phyloP scores from a whole-genome alignment of 1,140 invertebrate species.

The Chymomyza costata region DNA sequence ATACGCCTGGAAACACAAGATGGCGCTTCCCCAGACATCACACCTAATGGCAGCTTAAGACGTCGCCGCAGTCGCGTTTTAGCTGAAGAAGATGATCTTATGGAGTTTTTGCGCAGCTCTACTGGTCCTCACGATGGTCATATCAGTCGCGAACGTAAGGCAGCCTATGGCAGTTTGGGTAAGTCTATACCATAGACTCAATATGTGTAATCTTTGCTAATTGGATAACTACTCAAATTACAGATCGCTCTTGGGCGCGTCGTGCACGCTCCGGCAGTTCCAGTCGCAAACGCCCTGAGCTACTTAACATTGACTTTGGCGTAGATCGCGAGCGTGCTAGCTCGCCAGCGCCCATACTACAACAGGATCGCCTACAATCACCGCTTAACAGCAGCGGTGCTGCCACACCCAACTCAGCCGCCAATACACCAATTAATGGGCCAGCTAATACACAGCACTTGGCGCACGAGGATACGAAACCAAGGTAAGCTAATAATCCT shows the following conservation, averaged over 20 bases:
- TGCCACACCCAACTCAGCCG: constrained; percentile 44
- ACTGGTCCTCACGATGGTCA: constrained; percentile 80
- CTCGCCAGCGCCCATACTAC: constrained; percentile 80
- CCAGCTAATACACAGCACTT: constrained; percentile 21
- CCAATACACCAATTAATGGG: constrained; percentile 37
- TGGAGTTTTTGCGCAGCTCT: constrained; percentile 88
- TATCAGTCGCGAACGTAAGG: constrained; percentile 84
- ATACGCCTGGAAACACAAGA: constrained; percentile 76
- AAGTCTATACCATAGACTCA: constrained; percentile 40
- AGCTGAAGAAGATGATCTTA: constrained; percentile 89
- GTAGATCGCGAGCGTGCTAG: constrained; percentile 84
- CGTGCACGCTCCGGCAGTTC: constrained; percentile 83
- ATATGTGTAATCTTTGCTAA: neutral
- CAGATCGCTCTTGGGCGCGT: constrained; percentile 91
- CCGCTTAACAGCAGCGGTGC: constrained; percentile 45
- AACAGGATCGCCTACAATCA: constrained; percentile 62
- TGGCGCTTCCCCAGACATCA: constrained; percentile 88
- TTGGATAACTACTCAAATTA: constrained; percentile 3
- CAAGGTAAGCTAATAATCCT: constrained; percentile 56
- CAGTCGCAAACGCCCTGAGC: constrained; percentile 80
- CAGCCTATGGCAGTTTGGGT: constrained; percentile 88
- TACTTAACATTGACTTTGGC: constrained; percentile 82
- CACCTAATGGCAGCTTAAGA: constrained; percentile 90
- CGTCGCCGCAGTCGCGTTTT: constrained; percentile 87
- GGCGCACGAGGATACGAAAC: constrained; percentile 76